These are phyloP conservation scores for Gastrophysa polygoni DNA, from an alignment of 2,888 invertebrate genomes.

Conservation along the genomic window DNA sequence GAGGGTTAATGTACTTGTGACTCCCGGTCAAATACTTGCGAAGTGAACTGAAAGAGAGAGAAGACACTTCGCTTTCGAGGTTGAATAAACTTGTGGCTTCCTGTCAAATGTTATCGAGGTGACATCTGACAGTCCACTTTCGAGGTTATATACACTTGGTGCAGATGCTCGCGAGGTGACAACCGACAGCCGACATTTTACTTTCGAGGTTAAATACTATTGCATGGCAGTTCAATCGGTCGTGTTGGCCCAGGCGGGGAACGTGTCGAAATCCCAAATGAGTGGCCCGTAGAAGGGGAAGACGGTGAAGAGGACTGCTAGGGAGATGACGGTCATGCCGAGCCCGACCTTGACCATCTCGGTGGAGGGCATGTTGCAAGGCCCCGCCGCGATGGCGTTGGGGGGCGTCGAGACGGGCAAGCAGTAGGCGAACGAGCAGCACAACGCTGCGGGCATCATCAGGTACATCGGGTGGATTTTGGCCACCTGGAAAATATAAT, in stretches of 20 bases:
- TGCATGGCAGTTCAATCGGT: too few species aligned
- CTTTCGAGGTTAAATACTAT: too few species aligned
- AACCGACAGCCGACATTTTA: too few species aligned
- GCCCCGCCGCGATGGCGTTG: slow-evolving; percentile 90
- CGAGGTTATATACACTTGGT: too few species aligned
- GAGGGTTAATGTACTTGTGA: too few species aligned
- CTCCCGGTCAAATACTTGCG: too few species aligned
- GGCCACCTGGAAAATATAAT: slow-evolving; percentile 46
- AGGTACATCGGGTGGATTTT: slow-evolving; percentile 84
- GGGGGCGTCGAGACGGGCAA: slow-evolving; percentile 95
- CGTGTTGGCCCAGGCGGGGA: slow-evolving; percentile 66
- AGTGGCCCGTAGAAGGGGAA: slow-evolving; percentile 77
- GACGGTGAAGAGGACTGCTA: slow-evolving; percentile 71
- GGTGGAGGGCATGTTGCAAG: slow-evolving; percentile 77
- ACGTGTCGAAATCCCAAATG: slow-evolving; percentile 68
- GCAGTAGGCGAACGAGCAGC: slow-evolving; percentile 92
- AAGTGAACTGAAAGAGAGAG: too few species aligned
- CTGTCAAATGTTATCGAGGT: too few species aligned
- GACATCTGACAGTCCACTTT: too few species aligned
- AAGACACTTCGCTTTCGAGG: too few species aligned
- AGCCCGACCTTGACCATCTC: slow-evolving; percentile 76
- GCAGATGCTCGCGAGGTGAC: too few species aligned
- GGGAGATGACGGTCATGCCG: slow-evolving; percentile 76
- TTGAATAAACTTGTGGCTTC: too few species aligned
- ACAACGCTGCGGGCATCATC: slow-evolving; percentile 87